Base-by-base conservation (phyloP, 2,888 invertebrate genomes). In the Agrotis puta region DNA sequence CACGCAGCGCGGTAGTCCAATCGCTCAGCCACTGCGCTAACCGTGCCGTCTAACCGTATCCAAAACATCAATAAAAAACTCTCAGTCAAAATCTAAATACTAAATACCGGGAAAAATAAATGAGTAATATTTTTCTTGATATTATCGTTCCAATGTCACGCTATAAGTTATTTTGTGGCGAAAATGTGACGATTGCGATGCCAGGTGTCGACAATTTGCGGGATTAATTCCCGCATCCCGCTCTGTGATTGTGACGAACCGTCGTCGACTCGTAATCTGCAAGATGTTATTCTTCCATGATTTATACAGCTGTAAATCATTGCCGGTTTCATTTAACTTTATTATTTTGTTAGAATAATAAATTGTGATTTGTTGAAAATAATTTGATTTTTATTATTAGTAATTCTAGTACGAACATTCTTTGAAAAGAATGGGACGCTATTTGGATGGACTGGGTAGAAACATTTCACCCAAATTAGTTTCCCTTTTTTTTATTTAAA, bases 191-290 rank as follows among this genome's bases (percentile, higher is more conserved):
- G 62, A 82, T 70, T 76, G 53, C 64, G 64, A 56, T 62, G 62
- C 56, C 80, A 78, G 69, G 79, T 70, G 79, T 11, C 54, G 67
- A 82, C 65, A 70, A 81, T 81, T 82, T 82, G 65, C 47, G 65
- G 80, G 67, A 82, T 78, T 82, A 70, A 74, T 78, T 61, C 82
- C 48, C 54, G 51, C 56, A 51, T 56, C 45, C 50, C 56, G 27
- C 50, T 27, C 43, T 65, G 64, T 63, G 69, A 70, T 51, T 65
- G 64, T 63, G 69, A 70, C 45, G 79, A 64, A 57, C 43, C 50
- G 65, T n/a, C 43, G 33, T 64, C 59, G 68, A 57, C 45, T 51
- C 22, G 53, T 79, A 71, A 82, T 82, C 79, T 71, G 61, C 61
- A 64, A 74, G 68, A 20, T 22, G 51, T 74, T 64, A 65, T 66